Percentiles rank a stretch among this genome's conserved stretches.
phyloP scores from a whole-genome alignment of 2,113 vertebrate species.

The Prietella phreatophila region DNA sequence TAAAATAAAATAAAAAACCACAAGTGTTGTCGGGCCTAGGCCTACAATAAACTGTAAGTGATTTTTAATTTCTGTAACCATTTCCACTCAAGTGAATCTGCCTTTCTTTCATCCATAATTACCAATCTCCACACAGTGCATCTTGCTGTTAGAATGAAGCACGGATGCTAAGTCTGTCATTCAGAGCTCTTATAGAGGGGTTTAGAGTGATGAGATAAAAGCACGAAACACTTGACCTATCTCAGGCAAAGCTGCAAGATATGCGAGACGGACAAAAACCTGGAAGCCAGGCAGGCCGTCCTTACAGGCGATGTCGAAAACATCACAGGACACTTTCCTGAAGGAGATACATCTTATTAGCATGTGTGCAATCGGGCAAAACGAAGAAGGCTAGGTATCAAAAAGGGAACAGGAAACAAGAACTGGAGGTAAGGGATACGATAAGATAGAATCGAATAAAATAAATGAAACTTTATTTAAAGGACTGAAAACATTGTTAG shows the following conservation, averaged over 20 bases:
- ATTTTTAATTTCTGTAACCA: slow-evolving; percentile 2
- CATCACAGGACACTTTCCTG: not conserved
- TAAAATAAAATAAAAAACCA: not conserved
- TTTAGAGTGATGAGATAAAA: slow-evolving; percentile 12
- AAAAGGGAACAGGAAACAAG: not conserved
- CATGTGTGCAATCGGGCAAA: not conserved
- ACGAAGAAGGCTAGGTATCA: not conserved
- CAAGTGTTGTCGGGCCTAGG: not conserved
- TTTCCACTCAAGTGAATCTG: slow-evolving; percentile 5
- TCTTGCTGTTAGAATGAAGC: not conserved
- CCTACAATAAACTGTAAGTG: not conserved
- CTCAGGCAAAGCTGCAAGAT: slow-evolving; percentile 5
- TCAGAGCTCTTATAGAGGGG: not conserved
- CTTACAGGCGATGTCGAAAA: not conserved
- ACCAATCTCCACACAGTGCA: not conserved
- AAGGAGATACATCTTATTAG: not conserved
- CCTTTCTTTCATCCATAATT: slow-evolving; percentile 12
- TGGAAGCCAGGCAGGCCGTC: not conserved
- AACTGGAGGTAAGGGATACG: no score
- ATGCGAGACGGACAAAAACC: not conserved
- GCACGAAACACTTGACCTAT: not conserved
- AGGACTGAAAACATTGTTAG: not conserved
- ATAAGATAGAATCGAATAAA: not conserved
- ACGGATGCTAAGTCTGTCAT: not conserved
- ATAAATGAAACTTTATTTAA: not conserved